phyloP scores from a whole-genome alignment of 2,888 invertebrate genomes.

The Pterostichus niger region DNA sequence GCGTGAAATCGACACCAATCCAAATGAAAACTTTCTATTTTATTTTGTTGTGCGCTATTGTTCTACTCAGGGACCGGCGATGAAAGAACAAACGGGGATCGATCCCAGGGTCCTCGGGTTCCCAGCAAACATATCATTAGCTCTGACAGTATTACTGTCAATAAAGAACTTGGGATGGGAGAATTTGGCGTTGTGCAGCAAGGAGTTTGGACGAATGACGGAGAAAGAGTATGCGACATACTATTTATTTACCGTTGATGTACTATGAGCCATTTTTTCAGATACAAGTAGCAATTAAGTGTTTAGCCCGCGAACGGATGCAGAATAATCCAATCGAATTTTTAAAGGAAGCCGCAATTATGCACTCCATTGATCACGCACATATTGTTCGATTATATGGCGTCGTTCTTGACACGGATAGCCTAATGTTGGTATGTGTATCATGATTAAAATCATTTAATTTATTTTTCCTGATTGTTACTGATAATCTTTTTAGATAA shows the following conservation, averaged over 20 bases:
- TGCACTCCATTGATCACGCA: constrained; percentile 98
- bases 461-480: background rate
- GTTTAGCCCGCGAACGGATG: constrained; percentile 95
- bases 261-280: constrained; percentile 74
- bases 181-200: constrained; percentile 99
- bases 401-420: constrained; percentile 94
- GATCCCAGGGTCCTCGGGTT: constrained; percentile 77
- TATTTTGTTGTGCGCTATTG: background rate
- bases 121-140: constrained; percentile 91
- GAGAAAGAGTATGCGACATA: constrained; percentile 85
- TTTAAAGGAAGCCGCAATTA: constrained; percentile 98
- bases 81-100: constrained; percentile 76
- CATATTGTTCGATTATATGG: constrained; percentile 98
- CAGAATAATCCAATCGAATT: constrained; percentile 98
- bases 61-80: constrained; percentile 81
- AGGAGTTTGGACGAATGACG: constrained; percentile 97
- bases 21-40: constrained; percentile 76
- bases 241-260: background rate
- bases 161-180: constrained; percentile 96
- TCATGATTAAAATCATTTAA: background rate
- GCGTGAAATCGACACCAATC: constrained; percentile 82
- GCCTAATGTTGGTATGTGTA: constrained; percentile 75
- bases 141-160: constrained; percentile 93
- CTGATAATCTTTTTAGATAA: constrained; percentile 7
- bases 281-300: constrained; percentile 98